phyloP scores from a whole-genome alignment of 2,797 vertebrate species.

The Falco novaeseelandiae region DNA sequence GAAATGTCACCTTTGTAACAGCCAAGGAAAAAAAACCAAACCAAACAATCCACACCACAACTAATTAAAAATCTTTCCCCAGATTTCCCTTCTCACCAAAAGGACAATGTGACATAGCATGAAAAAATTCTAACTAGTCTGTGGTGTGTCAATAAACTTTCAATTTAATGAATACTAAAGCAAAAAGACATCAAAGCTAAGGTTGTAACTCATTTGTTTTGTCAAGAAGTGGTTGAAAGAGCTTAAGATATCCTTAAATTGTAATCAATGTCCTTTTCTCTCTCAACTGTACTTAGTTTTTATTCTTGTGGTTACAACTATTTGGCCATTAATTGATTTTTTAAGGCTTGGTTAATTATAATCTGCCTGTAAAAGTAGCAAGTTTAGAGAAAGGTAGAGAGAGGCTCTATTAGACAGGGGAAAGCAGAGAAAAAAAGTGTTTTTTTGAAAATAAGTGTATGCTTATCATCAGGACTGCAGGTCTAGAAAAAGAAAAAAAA shows the following conservation, averaged over 20 bases:
- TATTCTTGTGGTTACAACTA: neutral
- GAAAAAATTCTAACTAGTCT: neutral
- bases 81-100: neutral
- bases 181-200: neutral
- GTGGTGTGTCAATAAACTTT: neutral
- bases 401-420: neutral
- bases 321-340: neutral
- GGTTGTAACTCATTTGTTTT: slow-evolving; percentile 7
- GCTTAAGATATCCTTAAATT: neutral
- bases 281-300: neutral
- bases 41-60: neutral
- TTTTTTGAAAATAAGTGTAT: neutral
- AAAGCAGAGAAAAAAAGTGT: neutral
- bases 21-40: neutral
- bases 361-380: neutral
- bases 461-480: neutral
- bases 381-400: neutral
- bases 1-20: neutral
- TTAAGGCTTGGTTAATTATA: neutral
- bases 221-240: neutral
- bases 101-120: neutral
- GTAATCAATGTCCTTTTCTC: neutral
- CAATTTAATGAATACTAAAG: neutral
- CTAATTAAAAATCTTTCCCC: neutral
- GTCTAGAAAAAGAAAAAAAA: neutral